Base-by-base conservation (phyloP, 2,797 vertebrate genomes). In the Sebastes minor region DNA sequence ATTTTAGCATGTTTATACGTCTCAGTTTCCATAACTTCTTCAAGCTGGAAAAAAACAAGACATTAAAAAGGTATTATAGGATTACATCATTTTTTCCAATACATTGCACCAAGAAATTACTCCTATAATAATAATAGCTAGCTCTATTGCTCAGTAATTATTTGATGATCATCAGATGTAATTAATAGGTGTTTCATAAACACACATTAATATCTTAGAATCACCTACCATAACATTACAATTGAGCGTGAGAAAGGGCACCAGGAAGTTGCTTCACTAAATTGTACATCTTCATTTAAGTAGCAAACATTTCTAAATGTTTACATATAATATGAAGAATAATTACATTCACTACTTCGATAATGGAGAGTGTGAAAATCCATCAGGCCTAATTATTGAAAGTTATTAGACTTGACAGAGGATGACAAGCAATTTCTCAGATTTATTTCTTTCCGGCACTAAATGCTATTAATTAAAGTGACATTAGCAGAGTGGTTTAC, bases 311-410 rank as follows among this genome's bases (percentile, higher is more conserved):
- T 95, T 96, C 94, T 96, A 97, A 97, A 98, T 98, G 96, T 99
- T 99, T 98, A 97, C 94, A 97, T 97, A 96, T 98, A 97, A 98
- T 97, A 97, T 97, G 97, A 97, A 98, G 97, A 99, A 98, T 99
- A 99, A 99, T 99, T 97, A 98, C 97, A 97, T 97, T 97, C 96
- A 97, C 97, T 97, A 97, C 96, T 98, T 97, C 97, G 97, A 99
- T 99, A 99, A 99, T 99, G 97, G 97, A 97, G 96, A 99, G 96
- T 98, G 97, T 97, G 97, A 99, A 99, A 99, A 99, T 99, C 97
- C 98, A 99, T 99, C 98, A 99, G 97, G 96, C 94, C 97, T 99
- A 98, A 99, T 99, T 99, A 99, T 99, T 97, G 97, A 97, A 98
- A 97, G 97, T 99, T 99, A 99, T 99, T 99, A 99, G 96, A 99